Evolutionary conservation across 2,797 vertebrate genomes (phyloP), one percentile per base, ranked within the genome.

Genomic region (Spinus pinus): DNA sequence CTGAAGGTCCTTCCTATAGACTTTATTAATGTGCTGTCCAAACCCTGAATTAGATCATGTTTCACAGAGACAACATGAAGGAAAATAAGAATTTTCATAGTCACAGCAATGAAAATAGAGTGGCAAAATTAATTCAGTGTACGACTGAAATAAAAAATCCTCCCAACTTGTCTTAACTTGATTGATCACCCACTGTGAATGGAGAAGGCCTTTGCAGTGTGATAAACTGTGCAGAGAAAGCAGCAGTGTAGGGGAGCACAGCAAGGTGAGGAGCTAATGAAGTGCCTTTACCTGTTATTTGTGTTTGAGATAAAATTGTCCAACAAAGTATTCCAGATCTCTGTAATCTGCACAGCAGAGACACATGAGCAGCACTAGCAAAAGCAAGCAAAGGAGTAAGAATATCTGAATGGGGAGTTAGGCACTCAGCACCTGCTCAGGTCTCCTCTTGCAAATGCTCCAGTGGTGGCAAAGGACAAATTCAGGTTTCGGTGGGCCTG

Each of bases 251-350:
- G 62, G 20, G 20, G 4, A 67, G 23, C 9, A 61, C 33, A 61
- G 46, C 21, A 74, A 71, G 8, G 2, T 41, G 57, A 84, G 33
- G 11, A 65, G 25, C 31, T 33, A 71, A 41, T 41, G 8, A 64
- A 31, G 7, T 6, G 2, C 6, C 37, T n/a, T 67, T 67, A 25
- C 6, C 27, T 0, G 0, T 44, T 67, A 27, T 49, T 41, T 86
- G 6, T 44, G 35, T 58, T 79, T 67, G 35, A 80, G 54, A 75
- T 27, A 46, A 81, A 73, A 75, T 24, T 8, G 4, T 28, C 31
- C 33, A 21, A 5, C 23, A 50, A 54, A 84, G 10, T 65, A 50
- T 72, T 64, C 24, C 30, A 70, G 51, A 62, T 35, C 30, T 83
- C 22, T 20, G 18, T 47, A 67, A 23, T 9, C 39, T 47, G 5